Evolutionary conservation across 2,888 invertebrate species (phyloP), one percentile per base, ranked within the genome.

Genomic region (Dastarcus helophoroides): DNA sequence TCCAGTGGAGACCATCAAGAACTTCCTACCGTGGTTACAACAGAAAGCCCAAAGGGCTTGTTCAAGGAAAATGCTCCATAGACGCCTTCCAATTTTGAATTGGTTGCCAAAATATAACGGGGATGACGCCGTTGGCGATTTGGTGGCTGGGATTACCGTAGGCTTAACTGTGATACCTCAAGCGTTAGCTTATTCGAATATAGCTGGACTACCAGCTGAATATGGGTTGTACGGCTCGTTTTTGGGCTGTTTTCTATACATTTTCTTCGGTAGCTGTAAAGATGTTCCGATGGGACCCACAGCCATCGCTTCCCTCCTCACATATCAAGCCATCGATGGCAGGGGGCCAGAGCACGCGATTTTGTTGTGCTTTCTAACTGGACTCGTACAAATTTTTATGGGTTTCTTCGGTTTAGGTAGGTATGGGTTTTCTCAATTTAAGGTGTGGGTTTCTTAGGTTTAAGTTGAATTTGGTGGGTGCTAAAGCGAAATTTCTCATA

Each of bases 141-240:
- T 89, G 23, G 82, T 94, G 38, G 91, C 93, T 3, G 91, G 91
- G 32, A 64, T 93, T 34, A 90, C 91, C 2, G 91, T 93, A 8
- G 93, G 90, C 0, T 70, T 93, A 35, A 93, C 91, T 1, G 89
- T 93, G 32, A 89, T 94, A 47, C 93, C 91, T 8, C 91, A 91
- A 63, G 82, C 83, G 8, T 64, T 85, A 36, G 85, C 85, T 7
- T 85, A 85, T 60, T 36, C 37, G 6, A 43, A 38, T 26, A 44
- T 47, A 33, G 46, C 44, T 6, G 46, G 82, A 11, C 63, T 85
- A 38, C 80, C 83, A 30, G 70, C 80, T 14, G 66, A 76, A 80
- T 84, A 86, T 62, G 94, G 93, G 22, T 67, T 94, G 29, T 93
- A 93, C 62, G 84, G 89, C 30, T 86, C 91, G n/a, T 93, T 93